phyloP scores from a whole-genome alignment of 2,888 invertebrate species.

The Ectemnius lituratus region DNA sequence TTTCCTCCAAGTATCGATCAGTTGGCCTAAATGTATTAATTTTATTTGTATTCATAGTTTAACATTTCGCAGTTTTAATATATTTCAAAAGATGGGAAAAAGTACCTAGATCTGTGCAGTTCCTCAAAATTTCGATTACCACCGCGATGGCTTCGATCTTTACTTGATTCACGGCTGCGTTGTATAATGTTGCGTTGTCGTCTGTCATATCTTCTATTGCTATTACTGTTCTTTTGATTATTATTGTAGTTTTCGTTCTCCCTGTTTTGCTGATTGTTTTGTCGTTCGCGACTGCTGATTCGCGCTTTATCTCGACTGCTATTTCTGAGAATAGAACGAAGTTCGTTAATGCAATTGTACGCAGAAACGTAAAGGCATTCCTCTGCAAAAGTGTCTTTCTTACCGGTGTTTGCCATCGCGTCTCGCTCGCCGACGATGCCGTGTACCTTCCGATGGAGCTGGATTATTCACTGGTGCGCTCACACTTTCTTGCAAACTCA shows the following conservation, averaged over 20 bases:
- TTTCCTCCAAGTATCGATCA: slow-evolving; percentile 70
- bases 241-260: slow-evolving; percentile 73
- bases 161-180: slow-evolving; percentile 78
- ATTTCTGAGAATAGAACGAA: slow-evolving; percentile 59
- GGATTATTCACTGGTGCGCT: slow-evolving; percentile 59
- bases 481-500: slow-evolving; percentile 77
- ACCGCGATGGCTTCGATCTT: slow-evolving; percentile 75
- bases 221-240: slow-evolving; percentile 67
- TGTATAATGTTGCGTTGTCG: slow-evolving; percentile 68
- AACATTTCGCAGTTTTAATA: not conserved
- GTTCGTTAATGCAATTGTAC: slow-evolving; percentile 5
- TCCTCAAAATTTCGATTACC: slow-evolving; percentile 71
- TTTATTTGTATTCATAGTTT: not conserved
- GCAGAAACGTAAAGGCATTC: not conserved
- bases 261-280: slow-evolving; percentile 74
- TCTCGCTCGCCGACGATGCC: slow-evolving; percentile 69
- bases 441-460: slow-evolving; percentile 40
- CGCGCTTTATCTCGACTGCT: slow-evolving; percentile 69
- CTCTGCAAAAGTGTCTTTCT: slow-evolving; percentile 18
- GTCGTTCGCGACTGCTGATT: slow-evolving; percentile 72
- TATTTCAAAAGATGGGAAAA: not conserved
- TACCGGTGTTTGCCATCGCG: slow-evolving; percentile 75
- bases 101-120: slow-evolving; percentile 67
- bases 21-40: slow-evolving; percentile 35
- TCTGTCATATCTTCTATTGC: slow-evolving; percentile 67